Conservation (phyloP, 2,888 invertebrate genomes). For the Pegoplata infirma region DNA sequence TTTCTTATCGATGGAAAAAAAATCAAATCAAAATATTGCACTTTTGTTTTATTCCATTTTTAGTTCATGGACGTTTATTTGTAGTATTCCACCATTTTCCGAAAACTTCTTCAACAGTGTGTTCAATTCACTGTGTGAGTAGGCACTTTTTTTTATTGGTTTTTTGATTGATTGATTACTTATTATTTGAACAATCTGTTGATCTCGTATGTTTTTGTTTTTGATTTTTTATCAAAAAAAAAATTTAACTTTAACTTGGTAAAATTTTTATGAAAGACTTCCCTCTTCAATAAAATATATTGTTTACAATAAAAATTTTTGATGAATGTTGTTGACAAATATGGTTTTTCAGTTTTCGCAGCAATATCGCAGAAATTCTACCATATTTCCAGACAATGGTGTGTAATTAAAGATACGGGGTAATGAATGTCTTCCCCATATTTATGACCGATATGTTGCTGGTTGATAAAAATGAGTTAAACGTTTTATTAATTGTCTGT, state of each 20-base stretch:
- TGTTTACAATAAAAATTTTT: too few relatives aligned
- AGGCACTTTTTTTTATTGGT: conserved; percentile 1
- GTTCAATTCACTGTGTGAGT: neutral
- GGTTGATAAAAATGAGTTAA: neutral
- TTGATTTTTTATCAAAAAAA: conserved; percentile 13
- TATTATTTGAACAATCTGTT: neutral
- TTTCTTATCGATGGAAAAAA: conserved; percentile 34
- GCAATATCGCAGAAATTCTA: conserved; percentile 1
- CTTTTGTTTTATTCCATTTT: conserved; percentile 14
- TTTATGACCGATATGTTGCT: conserved; percentile 31
- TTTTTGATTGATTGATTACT: conserved; percentile 5
- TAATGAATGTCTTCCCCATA: neutral
- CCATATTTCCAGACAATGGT: conserved; percentile 27
- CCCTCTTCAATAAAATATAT: neutral
- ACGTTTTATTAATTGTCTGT: conserved; percentile 24
- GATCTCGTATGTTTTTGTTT: neutral
- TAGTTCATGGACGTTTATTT: conserved; percentile 50
- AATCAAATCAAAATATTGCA: conserved; percentile 28
- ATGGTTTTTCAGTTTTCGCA: neutral
- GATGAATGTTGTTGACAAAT: neutral
- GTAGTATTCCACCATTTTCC: conserved; percentile 1
- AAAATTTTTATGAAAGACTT: conserved; percentile 14
- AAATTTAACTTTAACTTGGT: conserved; percentile 6
- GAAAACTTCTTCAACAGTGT: neutral
- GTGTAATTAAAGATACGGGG: conserved; percentile 25